phyloP scores from a whole-genome alignment of 2,113 vertebrate species.

The Pollachius pollachius region DNA sequence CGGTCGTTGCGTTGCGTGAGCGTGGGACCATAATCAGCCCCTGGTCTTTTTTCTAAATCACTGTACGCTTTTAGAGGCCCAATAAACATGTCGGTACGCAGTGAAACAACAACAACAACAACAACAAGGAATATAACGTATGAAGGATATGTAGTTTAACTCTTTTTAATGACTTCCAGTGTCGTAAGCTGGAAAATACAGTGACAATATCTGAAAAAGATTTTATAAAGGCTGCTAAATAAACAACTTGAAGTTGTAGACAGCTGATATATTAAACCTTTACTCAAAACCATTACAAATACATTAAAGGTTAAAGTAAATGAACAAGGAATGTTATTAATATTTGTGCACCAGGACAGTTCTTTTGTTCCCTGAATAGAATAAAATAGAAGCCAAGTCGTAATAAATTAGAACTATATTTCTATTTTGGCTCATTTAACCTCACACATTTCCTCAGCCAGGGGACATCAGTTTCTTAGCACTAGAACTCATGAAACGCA shows the following conservation, averaged over 20 bases:
- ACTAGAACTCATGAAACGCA: constrained; percentile 30
- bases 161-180: too few relatives aligned
- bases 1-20: too few relatives aligned
- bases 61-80: too few relatives aligned
- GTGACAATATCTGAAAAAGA: too few relatives aligned
- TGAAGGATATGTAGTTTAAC: background rate
- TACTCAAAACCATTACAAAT: background rate
- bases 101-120: too few relatives aligned
- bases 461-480: constrained; percentile 27
- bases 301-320: background rate
- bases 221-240: background rate
- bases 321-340: background rate
- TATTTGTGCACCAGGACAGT: background rate
- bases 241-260: too few relatives aligned
- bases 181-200: too few relatives aligned
- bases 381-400: background rate
- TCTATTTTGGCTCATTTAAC: constrained; percentile 44
- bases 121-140: too few relatives aligned
- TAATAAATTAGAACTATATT: constrained; percentile 38
- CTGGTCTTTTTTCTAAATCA: background rate
- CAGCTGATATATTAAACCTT: background rate
- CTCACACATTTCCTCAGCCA: background rate
- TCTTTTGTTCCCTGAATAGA: background rate
- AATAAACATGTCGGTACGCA: too few relatives aligned
- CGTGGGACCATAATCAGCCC: too few relatives aligned